phyloP scores from a whole-genome alignment of 2,888 invertebrate species.

The Drosophila pseudotalamancana region DNA sequence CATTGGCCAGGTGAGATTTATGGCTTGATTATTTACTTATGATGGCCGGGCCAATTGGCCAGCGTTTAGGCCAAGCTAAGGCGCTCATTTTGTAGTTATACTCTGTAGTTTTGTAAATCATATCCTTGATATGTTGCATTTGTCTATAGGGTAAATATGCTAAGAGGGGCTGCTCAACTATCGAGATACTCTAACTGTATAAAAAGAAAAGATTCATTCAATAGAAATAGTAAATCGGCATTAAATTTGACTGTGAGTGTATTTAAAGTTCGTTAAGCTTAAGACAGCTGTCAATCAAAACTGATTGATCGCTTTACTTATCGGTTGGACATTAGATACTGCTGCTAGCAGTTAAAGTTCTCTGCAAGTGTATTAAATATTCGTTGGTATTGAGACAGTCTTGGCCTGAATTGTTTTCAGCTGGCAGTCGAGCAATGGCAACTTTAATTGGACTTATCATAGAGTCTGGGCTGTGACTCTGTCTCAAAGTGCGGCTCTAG shows the following conservation, averaged over 20 bases:
- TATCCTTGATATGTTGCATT: not conserved
- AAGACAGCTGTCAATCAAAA: not conserved
- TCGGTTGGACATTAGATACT: too few species aligned
- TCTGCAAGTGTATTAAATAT: slow-evolving; percentile 26
- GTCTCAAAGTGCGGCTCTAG: slow-evolving; percentile 14
- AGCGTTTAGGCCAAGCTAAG: slow-evolving; percentile 48
- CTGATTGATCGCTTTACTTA: too few species aligned
- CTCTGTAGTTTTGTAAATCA: not conserved
- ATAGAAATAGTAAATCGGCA: too few species aligned
- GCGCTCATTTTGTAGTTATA: slow-evolving; percentile 39
- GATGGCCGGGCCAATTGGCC: slow-evolving; percentile 60
- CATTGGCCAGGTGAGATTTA: slow-evolving; percentile 74
- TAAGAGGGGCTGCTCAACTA: too few species aligned
- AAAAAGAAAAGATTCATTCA: too few species aligned
- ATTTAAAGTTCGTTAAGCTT: not conserved
- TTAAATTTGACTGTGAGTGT: too few species aligned
- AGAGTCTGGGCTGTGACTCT: slow-evolving; percentile 41
- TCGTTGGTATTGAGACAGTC: slow-evolving; percentile 8
- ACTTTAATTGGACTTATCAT: slow-evolving; percentile 79
- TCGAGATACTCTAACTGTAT: too few species aligned
- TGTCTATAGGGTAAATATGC: not conserved
- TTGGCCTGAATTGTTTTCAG: slow-evolving; percentile 14
- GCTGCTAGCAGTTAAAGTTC: too few species aligned
- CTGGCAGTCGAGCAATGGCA: slow-evolving; percentile 54
- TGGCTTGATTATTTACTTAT: slow-evolving; percentile 77